These are phyloP conservation scores for Trimorus sp. DNA, from an alignment of 2,888 invertebrate species.

Conservation along the genomic window DNA sequence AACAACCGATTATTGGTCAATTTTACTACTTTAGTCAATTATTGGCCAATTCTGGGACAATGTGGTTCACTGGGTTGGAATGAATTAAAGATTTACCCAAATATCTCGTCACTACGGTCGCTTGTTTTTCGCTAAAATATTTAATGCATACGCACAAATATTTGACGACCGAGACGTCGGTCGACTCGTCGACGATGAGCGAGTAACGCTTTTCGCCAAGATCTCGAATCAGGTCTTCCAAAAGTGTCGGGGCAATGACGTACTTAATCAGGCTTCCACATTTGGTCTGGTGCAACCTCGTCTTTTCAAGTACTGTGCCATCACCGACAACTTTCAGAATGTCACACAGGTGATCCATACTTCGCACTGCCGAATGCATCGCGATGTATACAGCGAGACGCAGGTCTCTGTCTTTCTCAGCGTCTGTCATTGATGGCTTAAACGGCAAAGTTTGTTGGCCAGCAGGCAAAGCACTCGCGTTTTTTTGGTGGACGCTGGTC, in stretches of 20 bases:
- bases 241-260: slow-evolving; percentile 49
- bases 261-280: slow-evolving; percentile 49
- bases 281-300: slow-evolving; percentile 53
- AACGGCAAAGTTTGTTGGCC: slow-evolving; percentile 9
- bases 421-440: neutral
- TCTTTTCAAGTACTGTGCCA: slow-evolving; percentile 12
- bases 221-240: slow-evolving; percentile 40
- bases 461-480: slow-evolving; percentile 1
- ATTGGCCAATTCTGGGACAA: no score
- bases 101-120: slow-evolving; percentile 51
- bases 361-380: slow-evolving; percentile 43
- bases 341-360: slow-evolving; percentile 49
- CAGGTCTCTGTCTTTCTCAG: slow-evolving; percentile 38
- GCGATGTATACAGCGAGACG: slow-evolving; percentile 44
- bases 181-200: slow-evolving; percentile 65
- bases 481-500: slow-evolving; percentile 7
- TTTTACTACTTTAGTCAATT: no score
- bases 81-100: no score
- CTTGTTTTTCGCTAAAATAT: slow-evolving; percentile 60
- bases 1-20: no score
- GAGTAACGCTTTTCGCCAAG: slow-evolving; percentile 36
- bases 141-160: slow-evolving; percentile 61
- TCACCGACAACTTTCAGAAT: slow-evolving; percentile 28
- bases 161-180: slow-evolving; percentile 57
- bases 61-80: no score